phyloP scores from a whole-genome alignment of 2,888 invertebrate genomes.

The Drosophila pegasa region DNA sequence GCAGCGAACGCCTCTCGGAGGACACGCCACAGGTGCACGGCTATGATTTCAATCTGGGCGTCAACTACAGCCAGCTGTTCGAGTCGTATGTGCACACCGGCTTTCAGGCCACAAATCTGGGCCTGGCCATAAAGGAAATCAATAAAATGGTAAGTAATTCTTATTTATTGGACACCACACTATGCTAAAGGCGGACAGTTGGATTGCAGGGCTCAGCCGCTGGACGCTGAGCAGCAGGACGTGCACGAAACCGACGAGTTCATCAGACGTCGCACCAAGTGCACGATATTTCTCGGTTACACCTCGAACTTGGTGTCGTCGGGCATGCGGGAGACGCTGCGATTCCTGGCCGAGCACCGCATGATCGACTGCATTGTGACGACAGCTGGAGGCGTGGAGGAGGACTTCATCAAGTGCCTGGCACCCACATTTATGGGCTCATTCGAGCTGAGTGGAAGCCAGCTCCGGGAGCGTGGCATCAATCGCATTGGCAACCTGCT shows the following conservation, averaged over 20 bases:
- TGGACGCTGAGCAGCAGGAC: conserved; percentile 89
- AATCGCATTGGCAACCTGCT: conserved; percentile 95
- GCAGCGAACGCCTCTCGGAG: conserved; percentile 88
- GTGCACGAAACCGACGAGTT: conserved; percentile 91
- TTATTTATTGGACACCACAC: neutral
- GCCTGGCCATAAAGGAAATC: conserved; percentile 94
- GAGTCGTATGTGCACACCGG: conserved; percentile 92
- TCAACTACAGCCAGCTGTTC: conserved; percentile 94
- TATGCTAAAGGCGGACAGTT: conserved; percentile 85
- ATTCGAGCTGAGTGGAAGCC: conserved; percentile 92
- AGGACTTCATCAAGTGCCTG: conserved; percentile 99
- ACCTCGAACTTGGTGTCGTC: conserved; percentile 99
- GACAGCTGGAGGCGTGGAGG: conserved; percentile 99
- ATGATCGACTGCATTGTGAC: conserved; percentile 98
- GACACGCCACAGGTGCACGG: conserved; percentile 91
- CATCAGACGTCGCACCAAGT: conserved; percentile 91
- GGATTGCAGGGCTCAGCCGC: conserved; percentile 89
- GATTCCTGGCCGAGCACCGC: conserved; percentile 93
- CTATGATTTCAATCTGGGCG: conserved; percentile 96
- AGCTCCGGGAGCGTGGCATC: conserved; percentile 92
- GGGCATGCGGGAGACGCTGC: conserved; percentile 95
- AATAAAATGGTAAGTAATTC: conserved; percentile 91
- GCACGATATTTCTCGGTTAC: conserved; percentile 98
- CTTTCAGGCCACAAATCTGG: conserved; percentile 99
- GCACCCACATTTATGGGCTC: conserved; percentile 97